Evolutionary conservation across 2,797 vertebrate species (phyloP).

Genomic region (Sebastes vulpes): DNA sequence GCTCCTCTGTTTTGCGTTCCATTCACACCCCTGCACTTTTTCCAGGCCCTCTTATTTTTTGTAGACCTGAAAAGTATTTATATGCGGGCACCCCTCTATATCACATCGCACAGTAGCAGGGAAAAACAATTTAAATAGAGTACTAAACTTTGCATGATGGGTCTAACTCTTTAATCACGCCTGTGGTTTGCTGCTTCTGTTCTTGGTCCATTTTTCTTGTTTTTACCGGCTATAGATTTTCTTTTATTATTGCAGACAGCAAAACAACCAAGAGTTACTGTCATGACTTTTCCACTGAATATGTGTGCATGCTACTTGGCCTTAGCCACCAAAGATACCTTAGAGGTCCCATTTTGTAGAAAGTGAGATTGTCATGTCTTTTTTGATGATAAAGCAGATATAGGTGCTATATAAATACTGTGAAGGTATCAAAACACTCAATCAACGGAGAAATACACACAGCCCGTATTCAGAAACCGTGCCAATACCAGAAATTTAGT

Average conservation of each 20-base stretch:
- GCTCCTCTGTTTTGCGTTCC: slow-evolving; percentile 50
- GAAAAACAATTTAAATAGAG: neutral
- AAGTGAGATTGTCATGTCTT: neutral
- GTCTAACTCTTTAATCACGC: slow-evolving; percentile 28
- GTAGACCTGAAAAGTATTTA: slow-evolving; percentile 12
- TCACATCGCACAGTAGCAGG: slow-evolving; percentile 5
- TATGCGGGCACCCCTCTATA: neutral
- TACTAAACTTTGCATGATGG: slow-evolving; percentile 19
- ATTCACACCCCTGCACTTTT: neutral
- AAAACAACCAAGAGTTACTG: slow-evolving; percentile 3
- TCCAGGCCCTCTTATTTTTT: slow-evolving; percentile 3
- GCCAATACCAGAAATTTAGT: too few species aligned
- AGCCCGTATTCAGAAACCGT: neutral
- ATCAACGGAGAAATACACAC: neutral
- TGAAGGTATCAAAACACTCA: neutral
- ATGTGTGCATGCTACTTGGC: neutral
- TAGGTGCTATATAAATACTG: neutral
- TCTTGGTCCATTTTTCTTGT: neutral
- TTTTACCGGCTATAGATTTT: neutral
- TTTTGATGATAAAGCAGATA: neutral
- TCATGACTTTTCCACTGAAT: neutral
- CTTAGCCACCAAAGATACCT: neutral
- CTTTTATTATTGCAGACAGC: slow-evolving; percentile 1
- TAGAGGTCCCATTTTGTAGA: neutral
- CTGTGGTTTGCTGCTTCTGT: neutral